A percentile compares a stretch with the other conserved stretches of the same genome.
phyloP scores from a whole-genome alignment of 2,888 invertebrate genomes.

The Scelioninae gen. 1 region DNA sequence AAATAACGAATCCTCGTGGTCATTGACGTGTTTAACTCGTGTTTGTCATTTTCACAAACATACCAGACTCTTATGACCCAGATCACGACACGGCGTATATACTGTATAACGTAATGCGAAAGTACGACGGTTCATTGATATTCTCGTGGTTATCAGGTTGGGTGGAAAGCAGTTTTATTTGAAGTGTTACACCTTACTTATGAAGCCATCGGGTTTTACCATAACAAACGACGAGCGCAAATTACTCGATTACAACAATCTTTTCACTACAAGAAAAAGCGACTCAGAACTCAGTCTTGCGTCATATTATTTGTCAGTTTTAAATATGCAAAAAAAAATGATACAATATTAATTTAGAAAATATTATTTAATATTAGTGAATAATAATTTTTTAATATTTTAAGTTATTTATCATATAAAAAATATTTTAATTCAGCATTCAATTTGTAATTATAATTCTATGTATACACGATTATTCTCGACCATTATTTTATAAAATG shows the following conservation, averaged over 20 bases:
- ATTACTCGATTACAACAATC: slow-evolving; percentile 41
- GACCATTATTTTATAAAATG: too few relatives aligned
- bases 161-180: slow-evolving; percentile 32
- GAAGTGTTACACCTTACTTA: slow-evolving; percentile 52
- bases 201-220: slow-evolving; percentile 37
- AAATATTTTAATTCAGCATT: too few relatives aligned
- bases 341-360: too few relatives aligned
- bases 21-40: slow-evolving; percentile 28
- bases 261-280: slow-evolving; percentile 26
- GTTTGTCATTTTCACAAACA: slow-evolving; percentile 49
- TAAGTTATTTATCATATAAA: too few relatives aligned
- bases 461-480: too few relatives aligned
- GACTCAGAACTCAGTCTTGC: too few relatives aligned
- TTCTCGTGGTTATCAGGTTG: slow-evolving; percentile 75
- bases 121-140: slow-evolving; percentile 78
- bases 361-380: too few relatives aligned
- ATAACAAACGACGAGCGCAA: slow-evolving; percentile 46
- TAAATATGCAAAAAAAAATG: too few relatives aligned
- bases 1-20: slow-evolving; percentile 23
- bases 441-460: too few relatives aligned
- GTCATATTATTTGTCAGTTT: too few relatives aligned
- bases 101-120: slow-evolving; percentile 75
- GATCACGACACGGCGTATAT: slow-evolving; percentile 72
- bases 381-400: too few relatives aligned
- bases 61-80: slow-evolving; percentile 70